phyloP scores from a whole-genome alignment of 2,888 invertebrate species.

The Chalcis sispes region DNA sequence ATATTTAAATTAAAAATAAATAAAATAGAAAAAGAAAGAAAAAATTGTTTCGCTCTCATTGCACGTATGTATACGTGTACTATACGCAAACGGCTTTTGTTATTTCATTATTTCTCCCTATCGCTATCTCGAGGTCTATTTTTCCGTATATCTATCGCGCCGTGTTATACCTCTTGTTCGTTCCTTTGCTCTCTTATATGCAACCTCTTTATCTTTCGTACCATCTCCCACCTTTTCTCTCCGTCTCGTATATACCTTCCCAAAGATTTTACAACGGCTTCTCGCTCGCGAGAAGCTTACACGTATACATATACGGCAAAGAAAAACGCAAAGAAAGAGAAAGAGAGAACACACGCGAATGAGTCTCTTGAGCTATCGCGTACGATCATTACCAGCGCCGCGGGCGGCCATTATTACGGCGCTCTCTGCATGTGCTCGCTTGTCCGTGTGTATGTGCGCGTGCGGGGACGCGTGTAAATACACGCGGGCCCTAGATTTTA shows the following conservation, averaged over 20 bases:
- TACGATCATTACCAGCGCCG: conserved; percentile 46
- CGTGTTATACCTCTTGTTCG: neutral
- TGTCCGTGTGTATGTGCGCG: too few species aligned
- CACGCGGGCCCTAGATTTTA: conserved; percentile 63
- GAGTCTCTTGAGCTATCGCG: too few species aligned
- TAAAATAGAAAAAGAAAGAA: too few species aligned
- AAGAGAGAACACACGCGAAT: too few species aligned
- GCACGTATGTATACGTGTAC: too few species aligned
- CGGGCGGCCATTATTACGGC: conserved; percentile 61
- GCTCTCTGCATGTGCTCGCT: conserved; percentile 9
- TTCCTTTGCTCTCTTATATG: neutral
- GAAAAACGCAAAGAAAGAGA: too few species aligned
- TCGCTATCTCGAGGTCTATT: conserved; percentile 11
- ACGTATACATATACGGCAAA: neutral
- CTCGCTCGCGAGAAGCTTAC: too few species aligned
- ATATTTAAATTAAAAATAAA: too few species aligned
- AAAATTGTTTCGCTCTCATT: neutral
- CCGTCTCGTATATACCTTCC: neutral
- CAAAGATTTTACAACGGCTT: conserved; percentile 37
- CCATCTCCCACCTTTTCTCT: conserved; percentile 24
- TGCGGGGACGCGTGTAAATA: neutral
- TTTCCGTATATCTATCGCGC: conserved; percentile 1
- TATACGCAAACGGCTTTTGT: too few species aligned
- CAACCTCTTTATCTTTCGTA: conserved; percentile 22
- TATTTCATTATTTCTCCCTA: neutral